Evolutionary conservation across 2,113 vertebrate species (phyloP).

Genomic region (Taurulus bubalis): DNA sequence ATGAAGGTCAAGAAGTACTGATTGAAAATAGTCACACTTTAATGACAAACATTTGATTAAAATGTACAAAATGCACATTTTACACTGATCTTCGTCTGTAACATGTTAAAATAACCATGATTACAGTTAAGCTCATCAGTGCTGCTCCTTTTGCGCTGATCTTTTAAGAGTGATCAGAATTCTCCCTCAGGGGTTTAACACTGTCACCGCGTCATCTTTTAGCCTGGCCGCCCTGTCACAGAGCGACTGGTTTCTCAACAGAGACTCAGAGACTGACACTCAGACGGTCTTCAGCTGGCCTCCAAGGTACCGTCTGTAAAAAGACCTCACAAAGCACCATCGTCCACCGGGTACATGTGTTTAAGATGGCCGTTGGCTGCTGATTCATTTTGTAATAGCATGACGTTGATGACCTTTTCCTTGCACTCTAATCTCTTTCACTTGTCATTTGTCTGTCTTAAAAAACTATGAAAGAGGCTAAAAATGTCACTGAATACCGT

Average conservation of each 20-base stretch:
- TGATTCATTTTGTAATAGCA: background rate
- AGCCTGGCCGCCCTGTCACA: conserved; percentile 72
- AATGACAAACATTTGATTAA: background rate
- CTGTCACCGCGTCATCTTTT: conserved; percentile 57
- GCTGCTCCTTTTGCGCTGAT: conserved; percentile 1
- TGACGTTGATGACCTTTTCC: background rate
- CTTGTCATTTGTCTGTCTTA: background rate
- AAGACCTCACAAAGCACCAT: conserved; percentile 25
- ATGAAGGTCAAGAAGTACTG: background rate
- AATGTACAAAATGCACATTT: background rate
- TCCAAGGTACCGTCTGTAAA: conserved; percentile 86
- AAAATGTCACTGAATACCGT: no score
- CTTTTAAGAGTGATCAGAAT: conserved; percentile 4
- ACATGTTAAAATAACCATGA: background rate
- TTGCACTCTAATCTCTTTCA: background rate
- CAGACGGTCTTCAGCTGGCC: conserved; percentile 91
- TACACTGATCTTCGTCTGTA: background rate
- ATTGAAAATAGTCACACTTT: background rate
- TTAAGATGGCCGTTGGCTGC: background rate
- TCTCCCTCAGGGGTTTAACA: conserved; percentile 31
- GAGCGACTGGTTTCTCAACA: conserved; percentile 91
- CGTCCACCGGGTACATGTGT: conserved; percentile 45
- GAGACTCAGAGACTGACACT: conserved; percentile 91
- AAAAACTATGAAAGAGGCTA: background rate
- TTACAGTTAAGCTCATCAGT: background rate